phyloP scores from a whole-genome alignment of 37 sponge, comb jelly and placozoan genomes.

The Theonella swinhoei region DNA sequence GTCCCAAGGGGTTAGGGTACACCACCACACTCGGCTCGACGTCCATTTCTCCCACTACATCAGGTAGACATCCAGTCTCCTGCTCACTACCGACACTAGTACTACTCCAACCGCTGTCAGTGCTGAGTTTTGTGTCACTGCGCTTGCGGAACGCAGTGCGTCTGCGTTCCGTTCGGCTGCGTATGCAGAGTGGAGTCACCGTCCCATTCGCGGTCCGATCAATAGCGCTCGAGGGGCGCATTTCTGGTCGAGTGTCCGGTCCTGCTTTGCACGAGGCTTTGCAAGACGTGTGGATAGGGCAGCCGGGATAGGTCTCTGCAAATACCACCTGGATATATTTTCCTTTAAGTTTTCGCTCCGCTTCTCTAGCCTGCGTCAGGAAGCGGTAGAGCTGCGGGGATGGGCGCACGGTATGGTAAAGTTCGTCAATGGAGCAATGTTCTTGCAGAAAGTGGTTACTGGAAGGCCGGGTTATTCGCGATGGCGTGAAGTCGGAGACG shows the following conservation, averaged over 20 bases:
- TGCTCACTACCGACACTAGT: background rate
- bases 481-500: constrained; percentile 35
- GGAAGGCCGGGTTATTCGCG: constrained; percentile 50
- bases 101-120: background rate
- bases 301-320: background rate
- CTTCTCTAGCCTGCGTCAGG: background rate
- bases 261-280: no score
- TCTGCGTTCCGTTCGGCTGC: background rate
- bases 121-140: no score
- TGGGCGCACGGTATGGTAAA: background rate
- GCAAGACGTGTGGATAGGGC: no score
- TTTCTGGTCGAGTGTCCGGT: no score
- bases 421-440: constrained; percentile 4
- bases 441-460: constrained; percentile 49
- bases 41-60: background rate
- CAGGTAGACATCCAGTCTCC: background rate
- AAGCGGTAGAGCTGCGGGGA: background rate
- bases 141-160: background rate
- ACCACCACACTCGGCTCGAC: background rate
- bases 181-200: background rate
- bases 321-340: constrained; percentile 31
- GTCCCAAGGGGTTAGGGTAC: background rate
- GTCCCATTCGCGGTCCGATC: background rate
- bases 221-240: background rate
- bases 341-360: background rate